Evolutionary conservation across 2,113 vertebrate species (phyloP).

Genomic region (Rhinolophus ferrumequinum): DNA sequence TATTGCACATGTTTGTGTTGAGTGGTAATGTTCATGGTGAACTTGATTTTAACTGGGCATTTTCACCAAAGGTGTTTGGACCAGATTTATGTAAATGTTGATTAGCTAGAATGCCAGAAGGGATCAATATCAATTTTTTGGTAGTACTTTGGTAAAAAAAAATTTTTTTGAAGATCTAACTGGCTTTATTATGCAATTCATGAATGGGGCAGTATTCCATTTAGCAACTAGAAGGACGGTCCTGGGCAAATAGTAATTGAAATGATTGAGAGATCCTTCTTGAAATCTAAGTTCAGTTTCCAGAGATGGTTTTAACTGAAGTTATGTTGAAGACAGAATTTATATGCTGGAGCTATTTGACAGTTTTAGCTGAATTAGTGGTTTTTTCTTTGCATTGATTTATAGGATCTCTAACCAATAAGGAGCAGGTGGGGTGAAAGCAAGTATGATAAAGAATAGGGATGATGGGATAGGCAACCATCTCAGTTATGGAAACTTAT

Average conservation of each 20-base stretch:
- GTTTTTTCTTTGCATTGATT: conserved; percentile 54
- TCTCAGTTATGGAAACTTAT: conserved; percentile 8
- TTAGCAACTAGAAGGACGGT: background rate
- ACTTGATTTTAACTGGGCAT: conserved; percentile 64
- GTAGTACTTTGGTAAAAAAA: conserved; percentile 64
- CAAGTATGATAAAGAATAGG: conserved; percentile 10
- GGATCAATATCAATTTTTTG: conserved; percentile 62
- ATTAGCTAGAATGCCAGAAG: conserved; percentile 76
- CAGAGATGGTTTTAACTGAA: conserved; percentile 61
- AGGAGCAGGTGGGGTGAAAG: conserved; percentile 22
- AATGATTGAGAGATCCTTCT: conserved; percentile 30
- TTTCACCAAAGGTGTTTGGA: conserved; percentile 71
- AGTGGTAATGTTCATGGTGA: conserved; percentile 71
- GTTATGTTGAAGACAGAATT: conserved; percentile 68
- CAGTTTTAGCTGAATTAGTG: conserved; percentile 74
- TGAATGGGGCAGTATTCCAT: too few relatives aligned
- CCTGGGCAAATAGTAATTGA: conserved; percentile 77
- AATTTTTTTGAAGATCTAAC: background rate
- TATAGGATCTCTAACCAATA: conserved; percentile 5
- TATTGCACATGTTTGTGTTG: conserved; percentile 66
- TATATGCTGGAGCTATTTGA: conserved; percentile 18
- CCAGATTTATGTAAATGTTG: conserved; percentile 84
- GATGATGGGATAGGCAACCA: background rate
- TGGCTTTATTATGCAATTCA: background rate
- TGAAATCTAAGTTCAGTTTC: conserved; percentile 43